Evolutionary conservation across 1,140 invertebrate species (phyloP), one percentile per base, ranked within the genome.

Genomic region (Potamilus streckersoni): DNA sequence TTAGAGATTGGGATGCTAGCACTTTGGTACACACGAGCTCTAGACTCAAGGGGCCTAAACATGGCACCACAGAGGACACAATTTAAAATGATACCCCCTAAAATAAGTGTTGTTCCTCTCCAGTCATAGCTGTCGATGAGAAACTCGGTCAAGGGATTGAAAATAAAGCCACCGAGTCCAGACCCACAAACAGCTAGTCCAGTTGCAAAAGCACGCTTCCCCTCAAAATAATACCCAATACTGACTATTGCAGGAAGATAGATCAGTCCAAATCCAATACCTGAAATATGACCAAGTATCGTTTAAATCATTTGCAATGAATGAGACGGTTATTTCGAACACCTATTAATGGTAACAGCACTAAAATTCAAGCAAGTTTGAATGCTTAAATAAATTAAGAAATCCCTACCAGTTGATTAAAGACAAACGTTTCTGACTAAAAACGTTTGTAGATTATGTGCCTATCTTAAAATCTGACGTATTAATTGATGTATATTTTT

Each of bases 201-300:
- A 0, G 96, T 97, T 0, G 96, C 96, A 67, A 97, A 90, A 2
- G 96, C 95, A 68, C 96, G 91, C 92, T 94, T 95, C 90, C 94
- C 94, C 89, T 97, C 96, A 89, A 98, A 98, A 91, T 97, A 98
- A 91, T 96, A 96, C 11, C 95, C 95, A 2, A 96, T 94, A 19
- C 95, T 94, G 81, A 97, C 94, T 60, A 97, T 95, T n/a, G 96
- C 94, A 12, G 96, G 96, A 59, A 97, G 94, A 90, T 97, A 98
- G 80, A 97, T 94, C 84, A 97, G 92, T 13, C 96, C 96, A 82
- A 95, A 94, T 8, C 96, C 96, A 75, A 97, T 92, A 74, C 96
- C 96, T 96, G 89, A 23, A 82, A 79, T 71, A 19, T 38, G 38
- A 38, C 38, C 38, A 38, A 38, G 38, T 38, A 38, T 38, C 4